Conservation (phyloP, 2,797 vertebrate species). For the Anguilla obscura region DNA sequence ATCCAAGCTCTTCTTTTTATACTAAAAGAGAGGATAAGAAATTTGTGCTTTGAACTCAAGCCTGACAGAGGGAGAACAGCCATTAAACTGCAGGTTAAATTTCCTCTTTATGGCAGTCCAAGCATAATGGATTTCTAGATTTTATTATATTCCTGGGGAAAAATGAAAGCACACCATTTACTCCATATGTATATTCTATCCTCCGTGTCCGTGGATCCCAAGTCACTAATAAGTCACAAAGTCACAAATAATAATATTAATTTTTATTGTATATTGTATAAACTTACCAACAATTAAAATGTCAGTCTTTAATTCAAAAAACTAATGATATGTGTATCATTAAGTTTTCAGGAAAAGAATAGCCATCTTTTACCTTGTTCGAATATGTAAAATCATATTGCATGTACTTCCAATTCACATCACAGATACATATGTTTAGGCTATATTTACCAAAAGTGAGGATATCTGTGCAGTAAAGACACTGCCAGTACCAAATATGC, state of each 20-base stretch:
- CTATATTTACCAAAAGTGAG: conserved; percentile 5
- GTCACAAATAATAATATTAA: background rate
- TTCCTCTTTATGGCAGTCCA: conserved; percentile 10
- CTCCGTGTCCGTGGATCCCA: background rate
- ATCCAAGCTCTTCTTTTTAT: conserved; percentile 4
- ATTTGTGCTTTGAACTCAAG: conserved; percentile 22
- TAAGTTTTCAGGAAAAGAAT: background rate
- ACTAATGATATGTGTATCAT: background rate
- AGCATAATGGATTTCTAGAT: conserved; percentile 4
- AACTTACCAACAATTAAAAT: background rate
- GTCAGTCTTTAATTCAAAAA: background rate
- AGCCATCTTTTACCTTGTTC: background rate
- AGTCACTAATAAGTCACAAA: background rate
- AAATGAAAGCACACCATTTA: conserved; percentile 17
- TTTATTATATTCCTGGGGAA: conserved; percentile 22
- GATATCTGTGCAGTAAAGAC: background rate
- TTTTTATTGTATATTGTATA: no score
- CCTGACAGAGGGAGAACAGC: conserved; percentile 18
- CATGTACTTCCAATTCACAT: background rate
- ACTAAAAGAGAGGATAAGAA: background rate
- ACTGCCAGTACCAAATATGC: background rate
- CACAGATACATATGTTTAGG: background rate
- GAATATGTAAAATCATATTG: background rate
- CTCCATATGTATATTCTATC: background rate
- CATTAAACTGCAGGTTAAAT: background rate